phyloP scores from a whole-genome alignment of 2,888 invertebrate species.

The Endotricha flammealis region DNA sequence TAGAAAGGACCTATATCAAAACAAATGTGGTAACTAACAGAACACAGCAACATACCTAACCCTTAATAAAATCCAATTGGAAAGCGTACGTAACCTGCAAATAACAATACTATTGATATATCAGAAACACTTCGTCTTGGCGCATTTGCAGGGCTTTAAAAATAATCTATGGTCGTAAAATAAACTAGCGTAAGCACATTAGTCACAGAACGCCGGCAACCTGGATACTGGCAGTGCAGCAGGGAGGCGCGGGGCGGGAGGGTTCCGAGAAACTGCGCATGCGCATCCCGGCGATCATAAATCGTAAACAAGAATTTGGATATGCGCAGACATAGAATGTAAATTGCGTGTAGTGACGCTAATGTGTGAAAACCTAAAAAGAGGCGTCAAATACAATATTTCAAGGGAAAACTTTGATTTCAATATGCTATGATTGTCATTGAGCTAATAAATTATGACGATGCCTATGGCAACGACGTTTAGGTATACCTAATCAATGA shows the following conservation, averaged over 20 bases:
- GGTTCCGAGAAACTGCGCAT: conserved; percentile 42
- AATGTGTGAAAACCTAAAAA: too few species aligned
- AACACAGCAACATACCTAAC: too few species aligned
- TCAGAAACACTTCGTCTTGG: conserved; percentile 2
- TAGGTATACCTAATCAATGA: too few species aligned
- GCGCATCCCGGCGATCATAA: conserved; percentile 41
- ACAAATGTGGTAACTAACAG: too few species aligned
- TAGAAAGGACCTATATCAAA: too few species aligned
- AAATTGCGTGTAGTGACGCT: too few species aligned
- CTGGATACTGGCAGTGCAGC: conserved; percentile 1
- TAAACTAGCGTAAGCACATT: conserved; percentile 39
- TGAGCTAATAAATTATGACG: too few species aligned
- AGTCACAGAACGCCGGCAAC: conserved; percentile 21
- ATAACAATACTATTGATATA: background rate
- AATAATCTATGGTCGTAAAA: conserved; percentile 27
- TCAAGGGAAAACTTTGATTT: too few species aligned
- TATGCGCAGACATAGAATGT: conserved; percentile 32
- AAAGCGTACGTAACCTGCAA: conserved; percentile 1
- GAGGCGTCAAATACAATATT: too few species aligned
- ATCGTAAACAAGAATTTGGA: conserved; percentile 41
- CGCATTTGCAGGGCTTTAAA: background rate
- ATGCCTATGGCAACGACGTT: too few species aligned
- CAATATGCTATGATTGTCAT: too few species aligned
- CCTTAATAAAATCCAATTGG: too few species aligned
- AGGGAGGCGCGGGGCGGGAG: conserved; percentile 12